Evolutionary conservation across 53 echinoderm and acorn worm genomes (phyloP).

Genomic region (Echinometra lucunter): DNA sequence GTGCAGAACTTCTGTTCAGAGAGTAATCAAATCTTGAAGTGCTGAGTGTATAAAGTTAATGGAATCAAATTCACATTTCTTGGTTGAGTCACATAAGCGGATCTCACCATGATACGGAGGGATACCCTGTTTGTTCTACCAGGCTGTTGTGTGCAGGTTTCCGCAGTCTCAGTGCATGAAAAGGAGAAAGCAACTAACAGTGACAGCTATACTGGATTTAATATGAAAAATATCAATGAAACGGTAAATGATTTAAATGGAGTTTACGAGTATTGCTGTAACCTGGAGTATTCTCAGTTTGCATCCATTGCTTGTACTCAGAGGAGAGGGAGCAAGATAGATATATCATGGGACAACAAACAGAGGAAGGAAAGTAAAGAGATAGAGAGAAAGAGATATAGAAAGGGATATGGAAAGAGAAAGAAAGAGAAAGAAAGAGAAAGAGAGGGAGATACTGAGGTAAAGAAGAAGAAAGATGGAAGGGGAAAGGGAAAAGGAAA

Average conservation of each 20-base stretch:
- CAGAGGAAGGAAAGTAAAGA: neutral
- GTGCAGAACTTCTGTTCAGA: neutral
- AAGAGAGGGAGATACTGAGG: no score
- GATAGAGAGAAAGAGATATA: neutral
- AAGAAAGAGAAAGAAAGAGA: neutral
- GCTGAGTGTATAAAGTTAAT: neutral
- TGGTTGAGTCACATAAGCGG: neutral
- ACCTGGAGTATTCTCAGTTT: neutral
- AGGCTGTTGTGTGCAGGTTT: conserved; percentile 64
- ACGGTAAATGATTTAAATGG: neutral
- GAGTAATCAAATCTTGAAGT: neutral
- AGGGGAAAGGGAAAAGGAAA: neutral
- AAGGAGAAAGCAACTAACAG: neutral
- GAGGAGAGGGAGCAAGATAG: neutral
- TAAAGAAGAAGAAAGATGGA: neutral
- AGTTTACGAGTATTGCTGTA: neutral
- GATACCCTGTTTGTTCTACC: conserved; percentile 50
- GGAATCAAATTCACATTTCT: neutral
- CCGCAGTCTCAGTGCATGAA: neutral
- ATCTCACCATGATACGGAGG: conserved; percentile 40
- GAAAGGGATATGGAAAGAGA: neutral
- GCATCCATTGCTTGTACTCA: neutral
- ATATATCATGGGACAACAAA: neutral
- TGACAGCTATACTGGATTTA: conserved; percentile 1
- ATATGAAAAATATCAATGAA: conserved; percentile 2